A percentile compares a stretch with the other conserved stretches of the same genome.
Conservation (phyloP, 2,113 vertebrate species). For the Pheucticus melanocephalus region DNA sequence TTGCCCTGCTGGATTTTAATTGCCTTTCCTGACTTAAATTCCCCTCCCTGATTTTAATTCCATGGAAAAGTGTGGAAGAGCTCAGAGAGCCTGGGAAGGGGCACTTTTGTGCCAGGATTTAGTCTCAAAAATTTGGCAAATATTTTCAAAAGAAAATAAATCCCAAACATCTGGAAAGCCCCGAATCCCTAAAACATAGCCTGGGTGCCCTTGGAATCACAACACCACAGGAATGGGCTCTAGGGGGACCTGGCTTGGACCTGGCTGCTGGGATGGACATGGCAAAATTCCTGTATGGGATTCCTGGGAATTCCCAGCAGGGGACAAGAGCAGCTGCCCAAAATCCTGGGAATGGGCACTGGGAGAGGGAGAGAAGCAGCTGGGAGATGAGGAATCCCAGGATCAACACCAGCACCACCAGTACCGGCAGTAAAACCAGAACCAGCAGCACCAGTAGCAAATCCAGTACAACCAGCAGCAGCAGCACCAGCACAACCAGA, state of each 20-base stretch:
- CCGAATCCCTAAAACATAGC: background rate
- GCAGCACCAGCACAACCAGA: background rate
- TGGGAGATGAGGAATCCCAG: background rate
- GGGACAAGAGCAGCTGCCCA: background rate
- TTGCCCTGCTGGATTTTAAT: background rate
- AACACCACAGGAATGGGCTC: background rate
- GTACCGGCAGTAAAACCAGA: rapidly evolving
- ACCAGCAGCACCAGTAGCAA: background rate
- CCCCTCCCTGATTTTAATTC: background rate
- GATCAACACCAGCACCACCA: rapidly evolving
- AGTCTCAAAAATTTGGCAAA: background rate
- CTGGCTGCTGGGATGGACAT: background rate
- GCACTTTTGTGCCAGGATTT: background rate
- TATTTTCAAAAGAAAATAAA: background rate
- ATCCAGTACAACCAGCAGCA: background rate
- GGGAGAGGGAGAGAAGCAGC: background rate
- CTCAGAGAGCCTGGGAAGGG: background rate
- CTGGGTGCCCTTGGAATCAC: background rate
- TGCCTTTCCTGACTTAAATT: background rate
- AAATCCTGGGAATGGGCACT: background rate
- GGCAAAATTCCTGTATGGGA: background rate
- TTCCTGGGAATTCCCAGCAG: rapidly evolving
- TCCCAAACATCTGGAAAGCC: background rate
- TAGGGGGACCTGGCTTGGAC: background rate
- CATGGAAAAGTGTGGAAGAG: background rate